Percentiles rank a stretch among this genome's conserved stretches.
phyloP scores from a whole-genome alignment of 35 echinoderm and acorn worm species.

The Patiria miniata region DNA sequence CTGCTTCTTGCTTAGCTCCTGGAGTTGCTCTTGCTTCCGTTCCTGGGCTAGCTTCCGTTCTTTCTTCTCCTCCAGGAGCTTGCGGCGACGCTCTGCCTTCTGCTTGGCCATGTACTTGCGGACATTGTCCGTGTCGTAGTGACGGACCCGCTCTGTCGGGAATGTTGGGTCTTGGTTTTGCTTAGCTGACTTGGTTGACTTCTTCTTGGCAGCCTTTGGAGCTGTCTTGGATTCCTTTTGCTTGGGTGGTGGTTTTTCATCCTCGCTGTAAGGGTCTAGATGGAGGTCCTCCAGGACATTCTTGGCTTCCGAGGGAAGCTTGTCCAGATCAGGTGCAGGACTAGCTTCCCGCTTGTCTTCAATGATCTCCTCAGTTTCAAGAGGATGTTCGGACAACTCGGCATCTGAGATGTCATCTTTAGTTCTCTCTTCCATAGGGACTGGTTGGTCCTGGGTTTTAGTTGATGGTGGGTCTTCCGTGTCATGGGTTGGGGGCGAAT shows the following conservation, averaged over 20 bases:
- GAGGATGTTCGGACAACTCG: constrained; percentile 46
- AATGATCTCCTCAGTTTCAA: constrained; percentile 51
- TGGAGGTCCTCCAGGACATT: constrained; percentile 85
- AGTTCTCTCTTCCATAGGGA: not conserved
- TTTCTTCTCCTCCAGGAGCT: constrained; percentile 69
- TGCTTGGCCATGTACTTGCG: constrained; percentile 91
- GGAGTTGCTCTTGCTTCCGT: constrained; percentile 76
- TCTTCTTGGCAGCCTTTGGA: constrained; percentile 9
- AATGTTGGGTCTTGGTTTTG: not conserved
- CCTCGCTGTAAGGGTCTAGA: constrained; percentile 54
- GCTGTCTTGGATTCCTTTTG: constrained; percentile 41
- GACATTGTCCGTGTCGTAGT: constrained; percentile 86
- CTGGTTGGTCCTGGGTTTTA: not conserved
- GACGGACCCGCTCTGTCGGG: constrained; percentile 63
- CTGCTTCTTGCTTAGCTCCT: constrained; percentile 84
- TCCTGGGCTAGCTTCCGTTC: constrained; percentile 60
- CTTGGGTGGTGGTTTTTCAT: constrained; percentile 25
- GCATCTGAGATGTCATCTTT: constrained; percentile 38
- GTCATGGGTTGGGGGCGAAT: constrained; percentile 61
- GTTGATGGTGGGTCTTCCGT: constrained; percentile 5
- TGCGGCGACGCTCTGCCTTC: constrained; percentile 74
- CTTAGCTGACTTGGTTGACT: not conserved
- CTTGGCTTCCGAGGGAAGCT: constrained; percentile 76
- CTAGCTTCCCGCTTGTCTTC: not conserved
- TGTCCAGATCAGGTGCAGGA: not conserved